Conservation (phyloP, 2,888 invertebrate species). For the Cyclophora albipunctata region DNA sequence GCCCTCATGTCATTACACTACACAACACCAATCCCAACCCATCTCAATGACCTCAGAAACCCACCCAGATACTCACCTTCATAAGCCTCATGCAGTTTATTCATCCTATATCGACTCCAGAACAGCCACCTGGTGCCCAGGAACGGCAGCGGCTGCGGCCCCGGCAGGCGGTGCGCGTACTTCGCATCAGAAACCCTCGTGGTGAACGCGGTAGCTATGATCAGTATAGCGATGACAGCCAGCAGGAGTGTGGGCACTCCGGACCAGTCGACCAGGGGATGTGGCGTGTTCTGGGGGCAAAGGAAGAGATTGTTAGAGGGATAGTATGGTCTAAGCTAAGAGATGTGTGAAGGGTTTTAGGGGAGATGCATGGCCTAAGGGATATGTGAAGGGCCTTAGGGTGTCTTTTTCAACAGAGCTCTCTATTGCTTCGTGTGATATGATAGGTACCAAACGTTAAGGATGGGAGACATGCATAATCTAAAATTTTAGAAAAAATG, state of each 20-base stretch:
- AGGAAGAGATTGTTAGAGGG: background rate
- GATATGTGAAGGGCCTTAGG: too few species aligned
- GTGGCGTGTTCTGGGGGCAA: conserved; percentile 45
- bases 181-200: conserved; percentile 40
- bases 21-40: too few species aligned
- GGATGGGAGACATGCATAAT: too few species aligned
- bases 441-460: too few species aligned
- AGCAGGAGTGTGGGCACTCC: conserved; percentile 58
- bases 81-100: conserved; percentile 86
- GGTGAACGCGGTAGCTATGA: conserved; percentile 43
- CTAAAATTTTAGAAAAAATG: too few species aligned
- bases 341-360: too few species aligned
- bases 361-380: too few species aligned
- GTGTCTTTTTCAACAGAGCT: too few species aligned
- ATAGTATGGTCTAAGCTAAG: background rate
- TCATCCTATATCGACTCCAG: conserved; percentile 80
- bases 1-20: too few species aligned
- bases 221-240: conserved; percentile 40
- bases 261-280: conserved; percentile 61
- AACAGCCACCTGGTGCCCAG: conserved; percentile 89
- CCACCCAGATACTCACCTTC: conserved; percentile 69
- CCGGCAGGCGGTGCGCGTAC: conserved; percentile 75
- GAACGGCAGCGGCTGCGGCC: conserved; percentile 82
- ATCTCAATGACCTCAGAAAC: too few species aligned
- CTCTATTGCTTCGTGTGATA: too few species aligned